Percentiles rank a stretch among this genome's conserved stretches.
phyloP scores from a whole-genome alignment of 2,888 invertebrate species.

The Serripes groenlandicus region DNA sequence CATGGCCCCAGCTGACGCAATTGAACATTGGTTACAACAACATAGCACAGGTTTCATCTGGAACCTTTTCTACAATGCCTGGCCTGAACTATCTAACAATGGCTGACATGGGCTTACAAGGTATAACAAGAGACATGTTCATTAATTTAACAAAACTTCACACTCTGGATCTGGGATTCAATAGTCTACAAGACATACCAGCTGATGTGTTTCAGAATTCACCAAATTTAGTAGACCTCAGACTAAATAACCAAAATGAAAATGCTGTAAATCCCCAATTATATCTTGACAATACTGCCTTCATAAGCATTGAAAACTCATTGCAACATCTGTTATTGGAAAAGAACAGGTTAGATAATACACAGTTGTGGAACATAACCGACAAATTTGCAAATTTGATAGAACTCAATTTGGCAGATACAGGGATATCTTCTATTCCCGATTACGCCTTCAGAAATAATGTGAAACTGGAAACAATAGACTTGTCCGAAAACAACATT shows the following conservation, averaged over 20 bases:
- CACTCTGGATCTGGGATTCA: conserved; percentile 67
- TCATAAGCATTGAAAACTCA: conserved; percentile 81
- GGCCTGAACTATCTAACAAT: conserved; percentile 71
- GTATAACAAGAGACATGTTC: conserved; percentile 69
- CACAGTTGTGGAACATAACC: conserved; percentile 59
- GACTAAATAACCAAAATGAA: conserved; percentile 63
- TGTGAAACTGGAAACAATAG: conserved; percentile 65
- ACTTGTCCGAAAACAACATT: conserved; percentile 72
- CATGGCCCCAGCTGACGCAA: conserved; percentile 66
- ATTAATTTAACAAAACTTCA: conserved; percentile 71
- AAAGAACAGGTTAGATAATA: conserved; percentile 58
- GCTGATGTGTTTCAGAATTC: conserved; percentile 57
- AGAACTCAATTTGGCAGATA: conserved; percentile 58
- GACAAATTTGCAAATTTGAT: conserved; percentile 51
- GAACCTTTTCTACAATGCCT: conserved; percentile 71
- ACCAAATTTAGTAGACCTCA: conserved; percentile 78
- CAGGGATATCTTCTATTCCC: conserved; percentile 69
- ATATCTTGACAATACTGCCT: conserved; percentile 34
- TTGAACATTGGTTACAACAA: conserved; percentile 70
- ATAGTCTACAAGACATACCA: conserved; percentile 52
- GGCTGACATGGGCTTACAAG: conserved; percentile 66
- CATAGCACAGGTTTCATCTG: conserved; percentile 64
- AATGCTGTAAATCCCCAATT: conserved; percentile 15
- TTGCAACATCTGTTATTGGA: conserved; percentile 85
- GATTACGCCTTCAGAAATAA: conserved; percentile 74